These are phyloP conservation scores for Cranoglanis bouderius DNA, from an alignment of 2,113 vertebrate genomes.

Conservation along the genomic window DNA sequence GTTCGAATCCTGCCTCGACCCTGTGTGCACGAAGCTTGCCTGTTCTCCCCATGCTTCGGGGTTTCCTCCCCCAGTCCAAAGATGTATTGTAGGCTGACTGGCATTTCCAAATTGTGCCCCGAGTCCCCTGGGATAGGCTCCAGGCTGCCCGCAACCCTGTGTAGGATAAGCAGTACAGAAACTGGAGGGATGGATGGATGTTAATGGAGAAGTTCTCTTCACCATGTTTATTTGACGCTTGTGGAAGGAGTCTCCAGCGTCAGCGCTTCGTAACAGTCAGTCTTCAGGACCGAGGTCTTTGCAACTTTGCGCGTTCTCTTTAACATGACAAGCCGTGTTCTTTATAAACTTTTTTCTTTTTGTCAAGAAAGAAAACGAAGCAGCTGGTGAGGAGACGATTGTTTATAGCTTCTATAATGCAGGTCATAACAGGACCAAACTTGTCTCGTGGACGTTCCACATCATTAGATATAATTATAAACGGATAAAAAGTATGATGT, in stretches of 20 bases:
- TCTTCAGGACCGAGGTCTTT: not conserved
- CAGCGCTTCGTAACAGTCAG: too few relatives aligned
- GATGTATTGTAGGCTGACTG: too few relatives aligned
- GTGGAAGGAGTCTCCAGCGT: not conserved
- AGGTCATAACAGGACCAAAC: not conserved
- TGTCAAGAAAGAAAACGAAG: not conserved
- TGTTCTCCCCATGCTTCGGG: too few relatives aligned
- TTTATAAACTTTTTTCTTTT: not conserved
- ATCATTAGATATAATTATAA: not conserved
- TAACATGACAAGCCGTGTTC: not conserved
- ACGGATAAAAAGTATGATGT: not conserved
- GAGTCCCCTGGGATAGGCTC: too few relatives aligned
- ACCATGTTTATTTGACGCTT: not conserved
- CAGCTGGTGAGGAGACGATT: not conserved
- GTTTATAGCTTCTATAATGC: not conserved
- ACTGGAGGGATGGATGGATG: not conserved
- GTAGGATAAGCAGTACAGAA: too few relatives aligned
- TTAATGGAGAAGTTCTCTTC: not conserved
- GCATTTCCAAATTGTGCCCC: too few relatives aligned
- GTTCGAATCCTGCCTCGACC: too few relatives aligned
- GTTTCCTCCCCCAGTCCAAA: too few relatives aligned
- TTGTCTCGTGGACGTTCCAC: not conserved
- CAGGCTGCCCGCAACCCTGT: too few relatives aligned
- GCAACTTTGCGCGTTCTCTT: not conserved
- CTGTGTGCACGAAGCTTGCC: too few relatives aligned